Conservation (phyloP, 2,797 vertebrate genomes). For the Todus mexicanus region DNA sequence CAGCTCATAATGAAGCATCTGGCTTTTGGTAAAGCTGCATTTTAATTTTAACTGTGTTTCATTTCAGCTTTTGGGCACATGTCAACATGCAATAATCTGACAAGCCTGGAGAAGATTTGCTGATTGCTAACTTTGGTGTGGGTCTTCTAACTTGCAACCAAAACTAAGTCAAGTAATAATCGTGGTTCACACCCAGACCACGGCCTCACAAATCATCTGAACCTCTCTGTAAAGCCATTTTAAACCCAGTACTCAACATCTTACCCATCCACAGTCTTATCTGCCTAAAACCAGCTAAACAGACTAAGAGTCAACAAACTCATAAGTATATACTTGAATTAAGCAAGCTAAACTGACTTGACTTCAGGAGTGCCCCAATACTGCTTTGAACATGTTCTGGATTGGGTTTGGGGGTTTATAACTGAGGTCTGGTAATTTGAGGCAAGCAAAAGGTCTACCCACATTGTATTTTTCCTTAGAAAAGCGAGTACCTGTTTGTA, state of each 20-base stretch:
- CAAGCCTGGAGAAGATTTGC: conserved; percentile 1
- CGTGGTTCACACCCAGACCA: not conserved
- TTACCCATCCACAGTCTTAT: not conserved
- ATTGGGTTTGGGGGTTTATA: not conserved
- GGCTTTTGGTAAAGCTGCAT: conserved; percentile 20
- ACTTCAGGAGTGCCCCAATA: not conserved
- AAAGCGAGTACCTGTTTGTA: not conserved
- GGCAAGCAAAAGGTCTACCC: not conserved
- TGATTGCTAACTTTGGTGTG: not conserved
- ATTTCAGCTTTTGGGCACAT: not conserved
- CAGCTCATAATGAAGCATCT: conserved; percentile 55
- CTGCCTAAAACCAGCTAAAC: not conserved
- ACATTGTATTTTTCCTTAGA: not conserved
- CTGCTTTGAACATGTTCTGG: not conserved
- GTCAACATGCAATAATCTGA: not conserved
- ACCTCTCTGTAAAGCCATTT: not conserved
- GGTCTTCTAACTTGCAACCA: not conserved
- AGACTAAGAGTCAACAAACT: not conserved
- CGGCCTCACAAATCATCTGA: not conserved
- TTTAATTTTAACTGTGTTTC: not conserved
- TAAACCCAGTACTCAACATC: not conserved
- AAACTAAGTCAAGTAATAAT: not conserved
- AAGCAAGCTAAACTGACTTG: not conserved
- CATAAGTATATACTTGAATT: not conserved
- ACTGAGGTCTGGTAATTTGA: not conserved